phyloP scores from a whole-genome alignment of 2,888 invertebrate species.

The Drosophila nigritarsus region DNA sequence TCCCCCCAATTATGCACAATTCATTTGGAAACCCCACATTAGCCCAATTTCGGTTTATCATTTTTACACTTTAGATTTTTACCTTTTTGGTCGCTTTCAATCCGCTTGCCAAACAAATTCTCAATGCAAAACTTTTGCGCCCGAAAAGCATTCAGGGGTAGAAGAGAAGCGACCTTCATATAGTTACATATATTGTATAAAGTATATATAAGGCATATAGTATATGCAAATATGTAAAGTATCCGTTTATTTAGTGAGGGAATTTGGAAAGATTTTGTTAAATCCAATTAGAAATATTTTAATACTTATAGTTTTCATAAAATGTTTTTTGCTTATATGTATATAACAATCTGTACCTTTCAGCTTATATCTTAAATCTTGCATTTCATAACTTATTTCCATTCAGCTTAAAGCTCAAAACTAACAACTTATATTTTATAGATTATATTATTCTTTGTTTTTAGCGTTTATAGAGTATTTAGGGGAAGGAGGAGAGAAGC shows the following conservation, averaged over 20 bases:
- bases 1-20: conserved; percentile 51
- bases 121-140: conserved; percentile 42
- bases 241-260: fast-evolving
- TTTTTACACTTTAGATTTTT: conserved; percentile 33
- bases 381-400: neutral
- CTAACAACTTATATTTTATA: neutral
- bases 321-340: neutral
- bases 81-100: conserved; percentile 21
- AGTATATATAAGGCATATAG: neutral
- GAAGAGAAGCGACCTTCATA: conserved; percentile 1
- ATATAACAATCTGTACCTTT: neutral
- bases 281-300: neutral
- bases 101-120: conserved; percentile 9
- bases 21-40: conserved; percentile 42
- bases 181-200: neutral
- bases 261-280: neutral
- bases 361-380: neutral
- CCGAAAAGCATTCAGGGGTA: conserved; percentile 41
- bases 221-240: neutral
- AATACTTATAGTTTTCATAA: neutral
- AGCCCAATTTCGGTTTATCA: conserved; percentile 35
- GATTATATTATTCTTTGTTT: neutral
- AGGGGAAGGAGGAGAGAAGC: conserved; percentile 3
- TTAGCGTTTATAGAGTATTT: neutral
- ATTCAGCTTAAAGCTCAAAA: neutral